These are phyloP conservation scores for Chlorops oryzae DNA, from an alignment of 1,140 invertebrate species.

Conservation along the genomic window DNA sequence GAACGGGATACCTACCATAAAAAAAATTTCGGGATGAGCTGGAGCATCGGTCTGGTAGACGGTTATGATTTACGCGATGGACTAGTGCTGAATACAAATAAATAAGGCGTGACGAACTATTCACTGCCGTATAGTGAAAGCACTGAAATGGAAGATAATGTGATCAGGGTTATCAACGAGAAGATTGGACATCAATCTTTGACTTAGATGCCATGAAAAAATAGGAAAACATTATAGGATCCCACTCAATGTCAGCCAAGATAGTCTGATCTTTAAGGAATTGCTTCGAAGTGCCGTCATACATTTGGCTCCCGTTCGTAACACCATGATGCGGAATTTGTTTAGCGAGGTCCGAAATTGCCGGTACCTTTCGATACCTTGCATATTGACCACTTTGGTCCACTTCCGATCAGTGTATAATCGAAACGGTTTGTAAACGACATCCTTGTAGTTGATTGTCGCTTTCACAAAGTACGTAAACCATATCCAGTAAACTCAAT, in stretches of 20 bases:
- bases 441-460: slow-evolving; percentile 3
- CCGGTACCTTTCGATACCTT: neutral
- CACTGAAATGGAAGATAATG: too few species aligned
- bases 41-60: too few species aligned
- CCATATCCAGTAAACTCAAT: too few species aligned
- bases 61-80: too few species aligned
- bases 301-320: neutral
- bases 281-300: slow-evolving; percentile 4
- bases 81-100: too few species aligned
- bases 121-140: too few species aligned
- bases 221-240: too few species aligned
- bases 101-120: too few species aligned
- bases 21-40: too few species aligned
- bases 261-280: slow-evolving; percentile 1
- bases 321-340: neutral
- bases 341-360: neutral
- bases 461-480: neutral
- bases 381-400: neutral
- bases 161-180: neutral
- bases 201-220: too few species aligned
- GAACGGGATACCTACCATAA: too few species aligned
- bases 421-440: slow-evolving; percentile 7
- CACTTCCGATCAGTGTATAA: neutral
- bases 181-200: neutral
- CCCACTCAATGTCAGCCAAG: too few species aligned